phyloP scores from a whole-genome alignment of 2,113 vertebrate species.

The Amblyornis subalaris region DNA sequence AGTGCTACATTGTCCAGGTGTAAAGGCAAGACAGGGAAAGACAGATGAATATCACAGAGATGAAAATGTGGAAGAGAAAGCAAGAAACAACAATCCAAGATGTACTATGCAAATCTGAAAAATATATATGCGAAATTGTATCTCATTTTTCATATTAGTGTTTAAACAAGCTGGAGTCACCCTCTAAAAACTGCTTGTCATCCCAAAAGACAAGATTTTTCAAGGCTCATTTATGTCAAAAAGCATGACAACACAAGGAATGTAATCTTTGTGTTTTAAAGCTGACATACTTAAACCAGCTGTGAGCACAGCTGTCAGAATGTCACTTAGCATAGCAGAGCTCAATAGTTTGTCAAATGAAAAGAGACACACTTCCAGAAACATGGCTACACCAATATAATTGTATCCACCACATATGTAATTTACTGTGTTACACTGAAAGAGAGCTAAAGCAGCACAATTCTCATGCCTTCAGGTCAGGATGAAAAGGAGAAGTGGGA shows the following conservation, averaged over 20 bases:
- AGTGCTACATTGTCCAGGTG: not conserved
- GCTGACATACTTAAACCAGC: not conserved
- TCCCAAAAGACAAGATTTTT: not conserved
- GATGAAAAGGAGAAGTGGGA: not conserved
- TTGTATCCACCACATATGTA: too few relatives aligned
- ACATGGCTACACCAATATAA: rapidly evolving
- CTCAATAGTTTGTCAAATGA: not conserved
- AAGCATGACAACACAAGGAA: not conserved
- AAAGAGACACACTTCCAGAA: not conserved
- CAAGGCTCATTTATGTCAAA: not conserved
- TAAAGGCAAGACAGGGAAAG: not conserved
- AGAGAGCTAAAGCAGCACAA: not conserved
- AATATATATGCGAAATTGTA: not conserved
- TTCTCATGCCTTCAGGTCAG: not conserved
- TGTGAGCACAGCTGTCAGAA: not conserved
- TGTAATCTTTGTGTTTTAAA: not conserved
- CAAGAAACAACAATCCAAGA: not conserved
- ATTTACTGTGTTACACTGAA: not conserved
- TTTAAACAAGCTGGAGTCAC: not conserved
- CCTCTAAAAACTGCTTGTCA: not conserved
- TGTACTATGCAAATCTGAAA: not conserved
- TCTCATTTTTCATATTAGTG: not conserved
- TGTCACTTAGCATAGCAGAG: not conserved
- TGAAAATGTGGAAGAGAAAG: not conserved
- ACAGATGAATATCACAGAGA: not conserved